A percentile compares a stretch with the other conserved stretches of the same genome.
Evolutionary conservation across 2,888 invertebrate species (phyloP).

Genomic region (Synanthedon formicaeformis): DNA sequence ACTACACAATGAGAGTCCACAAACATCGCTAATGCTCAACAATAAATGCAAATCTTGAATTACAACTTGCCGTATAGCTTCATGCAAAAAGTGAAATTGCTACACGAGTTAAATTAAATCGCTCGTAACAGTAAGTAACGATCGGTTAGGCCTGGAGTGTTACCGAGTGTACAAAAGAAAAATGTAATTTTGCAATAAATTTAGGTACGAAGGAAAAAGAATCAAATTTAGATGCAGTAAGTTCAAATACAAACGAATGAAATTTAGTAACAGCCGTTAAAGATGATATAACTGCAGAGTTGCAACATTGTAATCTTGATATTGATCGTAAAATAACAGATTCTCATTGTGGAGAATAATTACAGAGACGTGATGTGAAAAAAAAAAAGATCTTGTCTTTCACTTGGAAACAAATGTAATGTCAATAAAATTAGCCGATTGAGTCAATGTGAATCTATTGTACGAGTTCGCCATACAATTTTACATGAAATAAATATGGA

Average conservation of each 20-base stretch:
- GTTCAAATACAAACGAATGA: background rate
- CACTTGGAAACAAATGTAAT: background rate
- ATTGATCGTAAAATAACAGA: background rate
- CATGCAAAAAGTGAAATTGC: slow-evolving; percentile 4
- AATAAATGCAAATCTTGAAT: slow-evolving; percentile 21
- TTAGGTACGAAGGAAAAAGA: slow-evolving; percentile 1
- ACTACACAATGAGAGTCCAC: slow-evolving; percentile 23
- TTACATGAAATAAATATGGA: no score
- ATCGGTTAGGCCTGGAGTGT: slow-evolving; percentile 17
- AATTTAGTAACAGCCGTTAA: slow-evolving; percentile 2
- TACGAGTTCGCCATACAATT: no score
- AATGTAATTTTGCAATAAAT: background rate
- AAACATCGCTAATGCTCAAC: slow-evolving; percentile 18
- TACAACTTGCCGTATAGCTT: slow-evolving; percentile 14
- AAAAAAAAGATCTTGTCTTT: background rate
- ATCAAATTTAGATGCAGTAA: background rate
- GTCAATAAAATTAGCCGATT: background rate
- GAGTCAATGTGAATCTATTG: no score
- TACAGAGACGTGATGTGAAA: background rate
- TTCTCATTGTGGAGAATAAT: background rate
- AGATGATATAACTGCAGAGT: slow-evolving; percentile 3
- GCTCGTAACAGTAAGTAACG: slow-evolving; percentile 18
- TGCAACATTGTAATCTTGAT: background rate
- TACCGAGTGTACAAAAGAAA: slow-evolving; percentile 3
- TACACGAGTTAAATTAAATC: slow-evolving; percentile 12